These are phyloP conservation scores for Catostomus latipinnis DNA, from an alignment of 2,797 vertebrate species.

Conservation along the genomic window DNA sequence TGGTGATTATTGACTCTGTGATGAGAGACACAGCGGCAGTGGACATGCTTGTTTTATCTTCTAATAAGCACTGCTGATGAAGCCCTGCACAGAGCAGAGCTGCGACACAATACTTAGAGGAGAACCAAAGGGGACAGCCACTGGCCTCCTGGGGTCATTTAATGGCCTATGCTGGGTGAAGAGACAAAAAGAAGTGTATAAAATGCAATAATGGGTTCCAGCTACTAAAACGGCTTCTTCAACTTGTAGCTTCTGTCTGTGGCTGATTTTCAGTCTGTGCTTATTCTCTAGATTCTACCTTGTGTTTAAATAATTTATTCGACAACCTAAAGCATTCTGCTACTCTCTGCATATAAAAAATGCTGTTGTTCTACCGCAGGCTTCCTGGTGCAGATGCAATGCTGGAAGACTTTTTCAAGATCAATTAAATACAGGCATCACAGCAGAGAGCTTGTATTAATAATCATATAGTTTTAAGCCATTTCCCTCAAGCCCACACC, in stretches of 20 bases:
- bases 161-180: slow-evolving; percentile 9
- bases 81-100: slow-evolving; percentile 15
- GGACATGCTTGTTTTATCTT: slow-evolving; percentile 45
- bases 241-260: slow-evolving; percentile 21
- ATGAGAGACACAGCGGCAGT: slow-evolving; percentile 47
- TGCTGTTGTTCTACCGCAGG: slow-evolving; percentile 53
- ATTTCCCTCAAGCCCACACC: slow-evolving; percentile 19
- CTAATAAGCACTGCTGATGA: slow-evolving; percentile 49
- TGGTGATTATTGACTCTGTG: slow-evolving; percentile 38
- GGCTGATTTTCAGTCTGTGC: slow-evolving; percentile 42
- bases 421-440: slow-evolving; percentile 57
- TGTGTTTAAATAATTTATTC: slow-evolving; percentile 64
- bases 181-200: slow-evolving; percentile 1
- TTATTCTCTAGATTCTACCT: slow-evolving; percentile 52
- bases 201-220: slow-evolving; percentile 26
- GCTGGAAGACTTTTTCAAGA: slow-evolving; percentile 60
- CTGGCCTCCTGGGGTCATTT: slow-evolving; percentile 21
- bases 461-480: slow-evolving; percentile 6
- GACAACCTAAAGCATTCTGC: slow-evolving; percentile 57
- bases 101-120: slow-evolving; percentile 14
- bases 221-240: slow-evolving; percentile 3
- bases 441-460: background rate
- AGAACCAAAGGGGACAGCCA: slow-evolving; percentile 9
- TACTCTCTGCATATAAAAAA: slow-evolving; percentile 61
- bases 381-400: slow-evolving; percentile 48